These are phyloP conservation scores for Syndactyla subalaris DNA, from an alignment of 2,797 vertebrate species.

Conservation along the genomic window DNA sequence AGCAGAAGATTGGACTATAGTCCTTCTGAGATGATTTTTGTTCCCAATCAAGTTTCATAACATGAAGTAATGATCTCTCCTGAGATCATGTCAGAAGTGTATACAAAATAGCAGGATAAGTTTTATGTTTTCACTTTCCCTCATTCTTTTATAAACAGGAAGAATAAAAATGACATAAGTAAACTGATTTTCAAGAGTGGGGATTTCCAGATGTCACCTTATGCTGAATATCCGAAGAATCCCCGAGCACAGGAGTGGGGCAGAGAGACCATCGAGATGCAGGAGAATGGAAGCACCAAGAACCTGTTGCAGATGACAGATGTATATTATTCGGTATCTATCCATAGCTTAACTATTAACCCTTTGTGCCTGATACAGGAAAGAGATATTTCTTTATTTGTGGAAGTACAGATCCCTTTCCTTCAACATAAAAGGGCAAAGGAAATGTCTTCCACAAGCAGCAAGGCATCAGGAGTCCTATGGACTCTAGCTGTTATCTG, in stretches of 20 bases:
- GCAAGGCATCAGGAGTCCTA: background rate
- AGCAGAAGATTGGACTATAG: background rate
- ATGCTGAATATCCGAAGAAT: slow-evolving; percentile 92
- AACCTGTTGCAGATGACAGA: slow-evolving; percentile 98
- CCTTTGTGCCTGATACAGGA: background rate
- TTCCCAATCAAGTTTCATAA: background rate
- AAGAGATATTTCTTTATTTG: background rate
- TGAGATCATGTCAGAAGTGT: background rate
- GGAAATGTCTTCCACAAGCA: background rate
- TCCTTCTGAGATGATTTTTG: background rate
- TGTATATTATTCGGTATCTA: slow-evolving; percentile 93
- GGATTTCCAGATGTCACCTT: slow-evolving; percentile 96
- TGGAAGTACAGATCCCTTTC: background rate
- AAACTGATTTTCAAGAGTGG: slow-evolving; percentile 99
- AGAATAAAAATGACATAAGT: slow-evolving; percentile 97
- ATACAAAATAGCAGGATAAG: background rate
- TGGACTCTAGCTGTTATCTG: background rate
- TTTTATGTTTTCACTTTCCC: slow-evolving; percentile 24
- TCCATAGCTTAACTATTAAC: background rate
- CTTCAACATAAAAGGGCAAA: background rate
- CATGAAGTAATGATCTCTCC: background rate
- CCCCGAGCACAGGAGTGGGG: slow-evolving; percentile 95
- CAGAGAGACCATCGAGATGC: slow-evolving; percentile 97
- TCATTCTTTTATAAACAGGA: slow-evolving; percentile 79
- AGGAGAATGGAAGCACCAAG: slow-evolving; percentile 98